These are phyloP conservation scores for Drosophila arawakana DNA, from an alignment of 1,140 invertebrate genomes.

Conservation along the genomic window DNA sequence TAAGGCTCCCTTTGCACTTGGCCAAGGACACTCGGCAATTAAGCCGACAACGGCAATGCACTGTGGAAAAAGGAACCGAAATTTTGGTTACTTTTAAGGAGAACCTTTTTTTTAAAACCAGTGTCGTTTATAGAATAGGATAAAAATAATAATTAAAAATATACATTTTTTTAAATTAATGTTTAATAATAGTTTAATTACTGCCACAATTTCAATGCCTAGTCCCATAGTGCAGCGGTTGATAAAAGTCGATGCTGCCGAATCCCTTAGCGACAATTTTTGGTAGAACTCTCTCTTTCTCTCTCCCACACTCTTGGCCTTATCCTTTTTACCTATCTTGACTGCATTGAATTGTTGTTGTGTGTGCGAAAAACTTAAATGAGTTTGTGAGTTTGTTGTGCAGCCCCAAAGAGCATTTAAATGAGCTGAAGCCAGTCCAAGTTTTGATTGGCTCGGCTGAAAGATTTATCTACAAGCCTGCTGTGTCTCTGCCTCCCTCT, in stretches of 20 bases:
- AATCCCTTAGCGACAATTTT: conserved; percentile 66
- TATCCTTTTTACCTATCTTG: conserved; percentile 79
- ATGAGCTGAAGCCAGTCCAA: conserved; percentile 58
- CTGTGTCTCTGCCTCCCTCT: neutral
- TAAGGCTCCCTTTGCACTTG: conserved; percentile 69
- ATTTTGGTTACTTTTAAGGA: too few relatives aligned
- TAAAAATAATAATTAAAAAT: too few relatives aligned
- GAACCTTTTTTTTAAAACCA: too few relatives aligned
- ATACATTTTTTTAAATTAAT: too few relatives aligned
- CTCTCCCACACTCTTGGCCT: conserved; percentile 26
- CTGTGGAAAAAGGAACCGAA: too few relatives aligned
- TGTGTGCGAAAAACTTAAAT: conserved; percentile 67
- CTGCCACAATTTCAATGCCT: too few relatives aligned
- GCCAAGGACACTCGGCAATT: conserved; percentile 78
- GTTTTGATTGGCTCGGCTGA: conserved; percentile 70
- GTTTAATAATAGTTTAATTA: too few relatives aligned
- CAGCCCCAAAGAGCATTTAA: conserved; percentile 65
- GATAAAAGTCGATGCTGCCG: conserved; percentile 60
- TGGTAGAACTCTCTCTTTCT: neutral
- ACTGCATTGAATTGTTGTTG: conserved; percentile 21
- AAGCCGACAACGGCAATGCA: conserved; percentile 60
- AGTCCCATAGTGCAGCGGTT: conserved; percentile 36
- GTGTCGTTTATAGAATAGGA: too few relatives aligned
- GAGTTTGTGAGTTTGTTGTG: conserved; percentile 73
- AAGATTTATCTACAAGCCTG: conserved; percentile 64